Evolutionary conservation across 2,113 vertebrate species (phyloP), one percentile per base, ranked within the genome.

Genomic region (Salminus brasiliensis): DNA sequence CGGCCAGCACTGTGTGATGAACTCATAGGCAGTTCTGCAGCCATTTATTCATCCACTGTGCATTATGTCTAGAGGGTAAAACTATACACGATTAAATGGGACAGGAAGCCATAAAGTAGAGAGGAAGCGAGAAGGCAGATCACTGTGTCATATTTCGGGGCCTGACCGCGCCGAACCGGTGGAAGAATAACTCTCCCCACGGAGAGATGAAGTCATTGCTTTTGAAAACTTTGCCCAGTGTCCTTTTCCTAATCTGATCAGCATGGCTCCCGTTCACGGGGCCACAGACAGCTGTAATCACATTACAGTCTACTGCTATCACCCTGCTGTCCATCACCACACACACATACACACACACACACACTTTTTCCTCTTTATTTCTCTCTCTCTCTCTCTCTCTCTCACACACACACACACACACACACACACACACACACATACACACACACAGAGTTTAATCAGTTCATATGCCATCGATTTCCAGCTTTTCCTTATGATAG

Each of bases 251-350:
- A 81, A 87, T 89, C 82, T 89, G 72, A 80, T 85, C 85, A 81
- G 81, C 59, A 66, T 76, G 72, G 27, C 30, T 76, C 81, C 85
- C 70, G 39, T 82, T 85, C 73, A 75, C 36, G 82, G 72, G 43
- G 62, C 60, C 66, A 65, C 83, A 90, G 18, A 73, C 75, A 85
- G 81, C 43, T 82, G 63, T 85, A 90, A 88, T 88, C 57, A 78
- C 66, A 57, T 59, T 83, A 81, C 23, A 16, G 72, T 72, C 68
- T 67, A 71, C 59, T 74, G 12, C 60, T 74, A 41, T 79, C 77
- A 82, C 66, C 13, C 45, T 78, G 53, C 62, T 83, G 59, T 69
- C 83, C 67, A 81, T 71, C 71, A 73, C 65, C 32, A 32, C 53
- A 36, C 27, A 59, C 66, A 78, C 39, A 75, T 9, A 75, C 25